Percentiles rank a stretch among this genome's conserved stretches.
Evolutionary conservation across 2,888 invertebrate species (phyloP).

Genomic region (Mactromeris polynyma): DNA sequence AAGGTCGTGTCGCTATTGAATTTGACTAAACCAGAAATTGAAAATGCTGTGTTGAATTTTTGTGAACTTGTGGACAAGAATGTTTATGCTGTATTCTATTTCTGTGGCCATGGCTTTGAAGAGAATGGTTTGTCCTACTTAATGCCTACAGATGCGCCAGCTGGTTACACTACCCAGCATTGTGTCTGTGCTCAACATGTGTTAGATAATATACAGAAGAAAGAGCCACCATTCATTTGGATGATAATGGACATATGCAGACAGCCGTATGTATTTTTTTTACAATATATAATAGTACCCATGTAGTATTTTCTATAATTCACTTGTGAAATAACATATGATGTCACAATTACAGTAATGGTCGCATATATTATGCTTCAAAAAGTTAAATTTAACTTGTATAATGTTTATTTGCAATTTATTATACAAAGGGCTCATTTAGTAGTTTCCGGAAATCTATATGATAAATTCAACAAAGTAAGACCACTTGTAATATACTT

Average conservation of each 20-base stretch:
- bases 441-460: no score
- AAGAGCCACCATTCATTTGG: constrained; percentile 86
- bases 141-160: constrained; percentile 87
- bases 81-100: constrained; percentile 86
- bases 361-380: no score
- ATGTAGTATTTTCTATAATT: no score
- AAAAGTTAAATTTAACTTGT: no score
- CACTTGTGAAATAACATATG: no score
- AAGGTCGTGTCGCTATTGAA: constrained; percentile 88
- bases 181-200: constrained; percentile 82
- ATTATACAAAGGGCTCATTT: no score
- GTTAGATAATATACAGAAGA: constrained; percentile 83
- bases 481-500: no score
- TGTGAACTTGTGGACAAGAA: constrained; percentile 86
- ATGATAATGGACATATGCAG: constrained; percentile 88
- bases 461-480: no score
- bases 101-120: constrained; percentile 88
- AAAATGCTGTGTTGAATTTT: constrained; percentile 86
- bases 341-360: no score
- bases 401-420: no score
- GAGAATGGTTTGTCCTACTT: constrained; percentile 87
- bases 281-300: no score
- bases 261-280: constrained; percentile 73
- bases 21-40: constrained; percentile 87
- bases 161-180: constrained; percentile 85